phyloP scores from a whole-genome alignment of 35 echinoderm and acorn worm genomes.

The Heliocidaris tuberculata region DNA sequence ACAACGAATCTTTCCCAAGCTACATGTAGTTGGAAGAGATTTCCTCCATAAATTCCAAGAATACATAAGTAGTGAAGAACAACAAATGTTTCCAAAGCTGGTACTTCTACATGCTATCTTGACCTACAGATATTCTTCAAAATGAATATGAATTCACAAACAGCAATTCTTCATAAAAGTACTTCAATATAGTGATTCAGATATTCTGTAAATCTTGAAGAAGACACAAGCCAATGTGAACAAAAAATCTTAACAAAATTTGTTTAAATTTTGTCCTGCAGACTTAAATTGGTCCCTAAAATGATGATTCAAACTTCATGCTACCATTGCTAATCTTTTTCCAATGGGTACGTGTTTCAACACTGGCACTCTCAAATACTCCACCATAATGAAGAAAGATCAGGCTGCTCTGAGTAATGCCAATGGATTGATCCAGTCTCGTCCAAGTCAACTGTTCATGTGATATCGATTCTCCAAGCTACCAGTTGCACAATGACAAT shows the following conservation, averaged over 20 bases:
- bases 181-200: not conserved
- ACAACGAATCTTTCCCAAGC: too few relatives aligned
- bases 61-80: too few relatives aligned
- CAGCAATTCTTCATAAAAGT: not conserved
- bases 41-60: too few relatives aligned
- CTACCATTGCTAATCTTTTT: not conserved
- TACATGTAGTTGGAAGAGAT: too few relatives aligned
- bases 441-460: not conserved
- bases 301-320: not conserved
- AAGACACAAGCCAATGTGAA: not conserved
- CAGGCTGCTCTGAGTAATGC: not conserved
- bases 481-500: not conserved
- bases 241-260: too few relatives aligned
- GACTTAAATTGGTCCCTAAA: not conserved
- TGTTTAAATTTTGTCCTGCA: not conserved
- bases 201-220: not conserved
- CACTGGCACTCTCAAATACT: not conserved
- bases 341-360: not conserved
- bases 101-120: too few relatives aligned
- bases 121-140: not conserved
- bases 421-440: not conserved
- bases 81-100: not conserved
- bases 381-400: not conserved
- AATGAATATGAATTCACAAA: not conserved
- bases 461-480: not conserved